Percentiles rank a stretch among this genome's conserved stretches.
phyloP scores from a whole-genome alignment of 2,113 vertebrate species.

The Callopanchax toddi region DNA sequence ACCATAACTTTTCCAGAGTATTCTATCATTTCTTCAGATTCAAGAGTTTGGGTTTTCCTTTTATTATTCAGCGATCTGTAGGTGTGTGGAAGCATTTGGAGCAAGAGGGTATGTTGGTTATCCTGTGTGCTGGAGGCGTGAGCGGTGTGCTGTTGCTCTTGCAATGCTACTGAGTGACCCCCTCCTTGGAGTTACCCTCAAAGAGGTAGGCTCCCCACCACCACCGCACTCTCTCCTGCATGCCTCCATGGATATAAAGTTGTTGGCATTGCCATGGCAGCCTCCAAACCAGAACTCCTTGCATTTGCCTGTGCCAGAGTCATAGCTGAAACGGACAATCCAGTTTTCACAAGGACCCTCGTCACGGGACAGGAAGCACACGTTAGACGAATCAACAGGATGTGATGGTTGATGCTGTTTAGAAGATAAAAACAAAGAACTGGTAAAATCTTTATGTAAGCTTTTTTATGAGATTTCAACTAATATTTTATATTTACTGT shows the following conservation, averaged over 20 bases:
- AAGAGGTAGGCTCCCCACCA: slow-evolving; percentile 6
- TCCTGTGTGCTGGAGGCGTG: slow-evolving; percentile 14
- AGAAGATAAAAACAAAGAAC: not conserved
- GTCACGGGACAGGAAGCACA: slow-evolving; percentile 85
- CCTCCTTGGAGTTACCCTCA: slow-evolving; percentile 26
- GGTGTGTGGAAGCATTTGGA: not conserved
- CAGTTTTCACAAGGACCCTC: slow-evolving; percentile 86
- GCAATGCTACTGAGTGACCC: slow-evolving; percentile 15
- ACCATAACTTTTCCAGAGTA: too few species aligned
- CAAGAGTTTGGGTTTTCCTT: too few species aligned
- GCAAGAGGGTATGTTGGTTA: not conserved
- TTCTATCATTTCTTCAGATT: too few species aligned
- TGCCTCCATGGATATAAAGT: slow-evolving; percentile 83
- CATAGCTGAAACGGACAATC: slow-evolving; percentile 86
- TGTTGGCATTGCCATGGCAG: slow-evolving; percentile 91
- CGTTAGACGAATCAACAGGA: slow-evolving; percentile 1
- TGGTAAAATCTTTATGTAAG: not conserved
- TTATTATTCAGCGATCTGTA: not conserved
- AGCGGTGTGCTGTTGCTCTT: slow-evolving; percentile 34
- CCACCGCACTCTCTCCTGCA: slow-evolving; percentile 81
- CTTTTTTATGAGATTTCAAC: not conserved
- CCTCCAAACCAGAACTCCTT: slow-evolving; percentile 92
- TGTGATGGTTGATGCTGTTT: slow-evolving; percentile 18
- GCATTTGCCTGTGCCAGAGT: slow-evolving; percentile 79
- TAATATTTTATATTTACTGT: too few species aligned